phyloP scores from a whole-genome alignment of 2,888 invertebrate genomes.

The Melinaea marsaeus region DNA sequence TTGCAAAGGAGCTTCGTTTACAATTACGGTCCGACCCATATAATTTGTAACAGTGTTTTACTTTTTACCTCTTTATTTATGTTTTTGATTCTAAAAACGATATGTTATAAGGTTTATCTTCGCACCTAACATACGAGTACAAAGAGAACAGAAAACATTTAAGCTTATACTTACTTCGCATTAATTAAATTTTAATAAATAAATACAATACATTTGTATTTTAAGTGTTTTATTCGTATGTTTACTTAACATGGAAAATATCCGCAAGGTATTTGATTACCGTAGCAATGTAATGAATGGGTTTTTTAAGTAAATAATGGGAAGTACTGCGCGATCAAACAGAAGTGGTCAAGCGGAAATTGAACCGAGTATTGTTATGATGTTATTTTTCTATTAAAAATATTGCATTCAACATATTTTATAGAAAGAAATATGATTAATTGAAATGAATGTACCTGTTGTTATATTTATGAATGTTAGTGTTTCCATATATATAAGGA shows the following conservation, averaged over 20 bases:
- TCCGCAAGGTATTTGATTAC: constrained; percentile 26
- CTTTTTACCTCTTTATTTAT: constrained; percentile 12
- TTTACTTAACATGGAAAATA: constrained; percentile 12
- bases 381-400: background rate
- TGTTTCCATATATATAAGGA: no score
- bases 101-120: no score
- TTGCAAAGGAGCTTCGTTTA: constrained; percentile 55
- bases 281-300: constrained; percentile 8
- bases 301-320: constrained; percentile 11
- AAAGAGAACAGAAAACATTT: no score
- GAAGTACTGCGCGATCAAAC: constrained; percentile 7
- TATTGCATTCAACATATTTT: background rate
- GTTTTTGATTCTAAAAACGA: no score
- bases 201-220: background rate
- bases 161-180: no score
- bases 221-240: constrained; percentile 15
- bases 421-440: no score
- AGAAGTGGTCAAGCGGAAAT: constrained; percentile 7
- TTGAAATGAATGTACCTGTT: no score
- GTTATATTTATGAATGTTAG: no score
- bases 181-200: no score
- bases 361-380: background rate
- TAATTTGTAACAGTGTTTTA: constrained; percentile 37
- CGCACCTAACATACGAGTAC: no score
- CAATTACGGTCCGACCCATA: constrained; percentile 53